Percentiles rank a stretch among this genome's conserved stretches.
Evolutionary conservation across 2,888 invertebrate species (phyloP).

Genomic region (Pilophorus perplexus): DNA sequence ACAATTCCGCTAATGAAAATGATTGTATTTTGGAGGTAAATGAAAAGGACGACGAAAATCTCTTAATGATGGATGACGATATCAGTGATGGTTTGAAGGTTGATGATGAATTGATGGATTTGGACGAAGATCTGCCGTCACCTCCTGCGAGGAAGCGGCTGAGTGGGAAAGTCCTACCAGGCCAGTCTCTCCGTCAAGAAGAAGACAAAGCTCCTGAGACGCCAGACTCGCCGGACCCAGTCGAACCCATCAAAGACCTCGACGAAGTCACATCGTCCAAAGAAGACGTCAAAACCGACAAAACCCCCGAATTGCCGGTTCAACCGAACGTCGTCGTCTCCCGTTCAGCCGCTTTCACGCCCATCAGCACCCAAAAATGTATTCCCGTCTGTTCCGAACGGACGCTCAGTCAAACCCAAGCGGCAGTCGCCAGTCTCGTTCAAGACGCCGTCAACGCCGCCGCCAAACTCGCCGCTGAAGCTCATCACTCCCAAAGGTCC

Average conservation of each 20-base stretch:
- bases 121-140: constrained; percentile 51
- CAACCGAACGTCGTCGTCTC: constrained; percentile 45
- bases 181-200: constrained; percentile 52
- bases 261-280: constrained; percentile 16
- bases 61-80: constrained; percentile 47
- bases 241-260: constrained; percentile 6
- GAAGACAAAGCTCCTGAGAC: constrained; percentile 53
- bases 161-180: constrained; percentile 52
- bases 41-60: constrained; percentile 46
- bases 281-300: constrained; percentile 38
- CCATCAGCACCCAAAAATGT: constrained; percentile 44
- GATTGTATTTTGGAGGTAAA: constrained; percentile 47
- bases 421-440: constrained; percentile 48
- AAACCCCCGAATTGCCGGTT: constrained; percentile 35
- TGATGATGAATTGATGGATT: constrained; percentile 54
- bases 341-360: constrained; percentile 42
- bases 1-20: constrained; percentile 45
- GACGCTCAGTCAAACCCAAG: constrained; percentile 46
- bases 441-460: constrained; percentile 48
- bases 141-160: constrained; percentile 47
- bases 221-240: constrained; percentile 57
- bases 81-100: constrained; percentile 51
- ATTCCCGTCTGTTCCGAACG: constrained; percentile 51
- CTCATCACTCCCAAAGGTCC: constrained; percentile 30
- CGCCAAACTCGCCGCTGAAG: constrained; percentile 40